Base-by-base conservation (phyloP, 2,797 vertebrate species). In the Helostoma temminkii region DNA sequence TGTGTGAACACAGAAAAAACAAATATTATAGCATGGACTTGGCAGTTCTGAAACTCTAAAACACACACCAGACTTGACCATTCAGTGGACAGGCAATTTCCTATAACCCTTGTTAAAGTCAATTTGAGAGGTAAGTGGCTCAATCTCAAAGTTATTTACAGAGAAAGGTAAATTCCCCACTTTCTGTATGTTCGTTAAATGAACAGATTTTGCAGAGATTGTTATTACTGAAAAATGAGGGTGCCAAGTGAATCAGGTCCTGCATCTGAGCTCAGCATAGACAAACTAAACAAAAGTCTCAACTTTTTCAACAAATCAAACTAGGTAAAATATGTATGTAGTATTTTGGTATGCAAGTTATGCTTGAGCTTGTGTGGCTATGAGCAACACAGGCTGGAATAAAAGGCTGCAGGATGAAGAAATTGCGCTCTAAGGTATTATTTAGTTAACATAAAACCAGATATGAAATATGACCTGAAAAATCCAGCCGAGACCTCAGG, bases 81-180 rank as follows among this genome's bases (percentile, higher is more conserved):
- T 71, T 69, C 7, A 28, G 63, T 68, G 47, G 54, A 65, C 49
- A 48, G 55, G 39, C 45, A 63, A 76, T 81, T 73, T 77, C 58
- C 70, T 56, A 1, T 28, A 18, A 41, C 59, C 42, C 69, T 64
- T 54, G 67, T 74, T 75, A 66, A 49, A 70, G 70, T 66, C 50
- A 65, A 71, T 45, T 52, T 58, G 66, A 65, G 42, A 64, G 45
- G 42, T 64, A 26, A 54, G 57, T 14, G 41, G 28, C 67, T 60
- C 41, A 0, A 21, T 26, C 10, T 63, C 24, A 19, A 39, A 6
- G 70, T 67, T 79, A 74, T 79, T 83, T 58, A 63, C 52, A 36
- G 2, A 47, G n/a, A 66, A 72, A 25, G 3, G 24, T 43, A 19
- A 22, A 55, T 1, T 2, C 18, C 4, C 14, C 5, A 2, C 18